Base-by-base conservation (phyloP, 2,113 vertebrate species). In the Sporophila hypoxantha region DNA sequence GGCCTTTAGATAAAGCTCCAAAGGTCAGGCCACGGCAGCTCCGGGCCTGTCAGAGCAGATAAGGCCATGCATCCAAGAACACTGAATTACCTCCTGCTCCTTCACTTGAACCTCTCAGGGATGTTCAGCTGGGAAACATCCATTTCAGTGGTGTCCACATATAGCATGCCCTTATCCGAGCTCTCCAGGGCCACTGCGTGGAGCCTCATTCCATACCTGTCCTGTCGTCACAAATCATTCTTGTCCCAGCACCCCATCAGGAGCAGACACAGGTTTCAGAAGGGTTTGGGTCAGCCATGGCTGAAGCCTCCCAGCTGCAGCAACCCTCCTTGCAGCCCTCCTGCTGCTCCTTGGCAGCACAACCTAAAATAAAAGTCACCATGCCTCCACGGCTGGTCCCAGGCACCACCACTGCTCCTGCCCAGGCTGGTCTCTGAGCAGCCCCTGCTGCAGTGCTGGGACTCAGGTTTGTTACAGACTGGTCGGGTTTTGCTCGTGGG, bases 1-100 rank as follows among this genome's bases (percentile, higher is more conserved):
- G 95, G 87, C 91, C 93, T 95, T 95, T 89, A 94, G 92, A 95
- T 93, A 95, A 95, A 95, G 82, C 89, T 93, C 69, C 89, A 94
- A 94, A 95, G 93, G 94, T 94, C 93, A 93, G 87, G 91, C 82
- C 89, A 46, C 5, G 14, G 80, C 76, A 9, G 92, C 93, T 90
- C 78, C 19, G 14, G 92, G 92, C 84, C 92, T 94, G 94, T 89
- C 65, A 84, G 74, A 87, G 75, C 87, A 94, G 92, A 94, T 95
- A 94, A 95, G 87, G 79, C 91, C 66, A 55, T 41, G 78, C 91
- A 94, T 82, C 82, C 92, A 77, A 73, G 91, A 93, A 80, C 10
- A 26, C 47, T 71, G 92, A 91, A 92, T 94, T 92, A 85, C 79
- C 89, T 8, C 8, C 73, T 36, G 73, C 85, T 93, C 79, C 71